A percentile compares a stretch with the other conserved stretches of the same genome.
phyloP scores from a whole-genome alignment of 2,797 vertebrate species.

The Pangasius sanitwongsei region DNA sequence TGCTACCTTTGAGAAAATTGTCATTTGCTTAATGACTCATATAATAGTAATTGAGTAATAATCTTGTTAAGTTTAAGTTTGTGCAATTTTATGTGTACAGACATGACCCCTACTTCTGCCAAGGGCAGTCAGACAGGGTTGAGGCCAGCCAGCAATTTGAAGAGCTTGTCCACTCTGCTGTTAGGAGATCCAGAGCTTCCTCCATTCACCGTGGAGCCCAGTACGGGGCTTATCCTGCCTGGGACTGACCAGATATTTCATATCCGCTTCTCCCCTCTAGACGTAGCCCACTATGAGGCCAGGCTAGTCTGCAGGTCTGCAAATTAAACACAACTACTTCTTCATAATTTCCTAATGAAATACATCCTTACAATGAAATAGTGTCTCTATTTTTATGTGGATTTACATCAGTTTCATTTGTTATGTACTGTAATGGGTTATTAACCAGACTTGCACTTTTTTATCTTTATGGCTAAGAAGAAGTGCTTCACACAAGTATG shows the following conservation, averaged over 20 bases:
- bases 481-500: not conserved
- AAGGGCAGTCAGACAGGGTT: conserved; percentile 48
- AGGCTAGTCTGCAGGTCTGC: conserved; percentile 82
- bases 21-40: not conserved
- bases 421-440: not conserved
- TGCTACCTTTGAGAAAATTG: not conserved
- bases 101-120: conserved; percentile 36
- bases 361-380: not conserved
- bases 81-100: conserved; percentile 41
- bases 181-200: conserved; percentile 16
- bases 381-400: not conserved
- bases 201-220: conserved; percentile 80
- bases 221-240: conserved; percentile 69
- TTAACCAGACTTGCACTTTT: not conserved
- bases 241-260: conserved; percentile 73
- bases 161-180: conserved; percentile 59
- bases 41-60: not conserved
- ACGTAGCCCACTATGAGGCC: conserved; percentile 76
- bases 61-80: not conserved
- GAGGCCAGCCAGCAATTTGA: conserved; percentile 56
- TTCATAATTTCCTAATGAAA: not conserved
- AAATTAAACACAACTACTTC: not conserved
- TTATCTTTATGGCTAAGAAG: not conserved
- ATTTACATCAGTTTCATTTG: not conserved
- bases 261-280: conserved; percentile 80